A percentile compares a stretch with the other conserved stretches of the same genome.
Evolutionary conservation across 2,797 vertebrate species (phyloP).

Genomic region (Sebastes oblongus): DNA sequence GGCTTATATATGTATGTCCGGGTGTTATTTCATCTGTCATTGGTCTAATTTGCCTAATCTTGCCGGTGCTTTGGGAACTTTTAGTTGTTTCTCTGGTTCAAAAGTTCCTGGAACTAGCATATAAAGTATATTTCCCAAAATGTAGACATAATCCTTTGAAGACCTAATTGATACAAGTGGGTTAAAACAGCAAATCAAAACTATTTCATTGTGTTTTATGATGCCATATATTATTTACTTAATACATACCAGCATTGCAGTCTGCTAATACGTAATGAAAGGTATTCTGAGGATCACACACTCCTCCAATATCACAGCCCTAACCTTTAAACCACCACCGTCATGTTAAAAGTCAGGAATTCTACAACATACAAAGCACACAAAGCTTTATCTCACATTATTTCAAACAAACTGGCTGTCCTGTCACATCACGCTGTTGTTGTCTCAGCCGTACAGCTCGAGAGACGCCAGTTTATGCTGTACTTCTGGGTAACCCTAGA

Average conservation of each 20-base stretch:
- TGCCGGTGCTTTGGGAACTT: not conserved
- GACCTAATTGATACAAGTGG: not conserved
- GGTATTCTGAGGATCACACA: not conserved
- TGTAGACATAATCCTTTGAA: not conserved
- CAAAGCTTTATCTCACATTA: not conserved
- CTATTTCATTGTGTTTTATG: not conserved
- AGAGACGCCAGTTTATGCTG: not conserved
- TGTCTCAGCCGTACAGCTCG: not conserved
- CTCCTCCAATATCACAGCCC: not conserved
- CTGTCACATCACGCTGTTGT: not conserved
- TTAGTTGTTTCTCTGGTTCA: not conserved
- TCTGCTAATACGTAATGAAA: not conserved
- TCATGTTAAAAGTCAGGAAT: not conserved
- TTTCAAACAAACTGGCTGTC: not conserved
- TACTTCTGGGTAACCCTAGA: not conserved
- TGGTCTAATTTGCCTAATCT: not conserved
- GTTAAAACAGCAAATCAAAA: not conserved
- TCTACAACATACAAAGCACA: not conserved
- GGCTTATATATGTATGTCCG: not conserved
- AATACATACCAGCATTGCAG: too few relatives aligned
- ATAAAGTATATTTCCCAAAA: not conserved
- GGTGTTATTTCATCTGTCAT: not conserved
- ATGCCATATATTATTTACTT: too few relatives aligned
- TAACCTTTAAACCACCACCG: not conserved
- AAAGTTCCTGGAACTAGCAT: not conserved